Percentiles rank a stretch among this genome's conserved stretches.
phyloP scores from a whole-genome alignment of 2,113 vertebrate species.

The Percina caprodes region DNA sequence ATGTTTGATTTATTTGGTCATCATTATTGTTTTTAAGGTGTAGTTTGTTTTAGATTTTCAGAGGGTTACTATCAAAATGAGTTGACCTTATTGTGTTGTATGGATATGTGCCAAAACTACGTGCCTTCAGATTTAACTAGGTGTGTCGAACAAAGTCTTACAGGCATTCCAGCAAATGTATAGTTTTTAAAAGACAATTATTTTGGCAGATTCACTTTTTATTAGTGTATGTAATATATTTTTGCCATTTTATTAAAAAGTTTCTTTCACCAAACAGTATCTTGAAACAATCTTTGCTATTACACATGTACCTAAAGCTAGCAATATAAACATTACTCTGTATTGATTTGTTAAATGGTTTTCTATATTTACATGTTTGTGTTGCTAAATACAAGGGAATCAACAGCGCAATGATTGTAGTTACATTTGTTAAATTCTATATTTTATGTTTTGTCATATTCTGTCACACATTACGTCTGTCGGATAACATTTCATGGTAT shows the following conservation, averaged over 20 bases:
- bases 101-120: background rate
- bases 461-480: too few species aligned
- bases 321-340: background rate
- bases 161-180: conserved; percentile 3
- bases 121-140: conserved; percentile 44
- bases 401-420: too few species aligned
- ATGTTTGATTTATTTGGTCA: background rate
- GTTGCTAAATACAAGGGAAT: too few species aligned
- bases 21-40: background rate
- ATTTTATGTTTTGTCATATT: too few species aligned
- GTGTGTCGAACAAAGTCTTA: background rate
- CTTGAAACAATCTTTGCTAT: background rate
- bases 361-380: background rate
- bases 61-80: conserved; percentile 2
- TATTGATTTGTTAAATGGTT: background rate
- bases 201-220: background rate
- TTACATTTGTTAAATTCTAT: too few species aligned
- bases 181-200: background rate
- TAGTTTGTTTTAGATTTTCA: background rate
- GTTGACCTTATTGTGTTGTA: conserved; percentile 1
- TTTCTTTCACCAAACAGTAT: conserved; percentile 10
- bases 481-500: too few species aligned
- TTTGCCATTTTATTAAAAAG: conserved; percentile 36
- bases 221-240: conserved; percentile 31
- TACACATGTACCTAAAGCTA: background rate